phyloP scores from a whole-genome alignment of 2,888 invertebrate genomes.

The Amphipoea oculea region DNA sequence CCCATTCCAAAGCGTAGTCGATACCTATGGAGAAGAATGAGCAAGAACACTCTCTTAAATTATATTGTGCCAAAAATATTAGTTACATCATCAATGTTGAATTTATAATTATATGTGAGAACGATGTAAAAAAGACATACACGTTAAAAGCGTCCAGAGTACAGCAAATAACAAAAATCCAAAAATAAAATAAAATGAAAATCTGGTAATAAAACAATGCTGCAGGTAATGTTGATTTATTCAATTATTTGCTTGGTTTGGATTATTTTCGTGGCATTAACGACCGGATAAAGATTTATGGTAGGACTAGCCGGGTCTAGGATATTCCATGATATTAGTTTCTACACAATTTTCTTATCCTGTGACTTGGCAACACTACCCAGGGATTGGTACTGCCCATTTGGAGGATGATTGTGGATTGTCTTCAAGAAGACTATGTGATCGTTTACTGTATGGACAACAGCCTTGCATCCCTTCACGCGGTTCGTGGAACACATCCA shows the following conservation, averaged over 20 bases:
- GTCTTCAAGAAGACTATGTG: slow-evolving; percentile 35
- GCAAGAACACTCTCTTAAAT: no score
- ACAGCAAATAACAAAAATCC: no score
- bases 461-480: slow-evolving; percentile 47
- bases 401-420: slow-evolving; percentile 43
- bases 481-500: slow-evolving; percentile 48
- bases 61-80: no score
- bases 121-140: no score
- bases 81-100: no score
- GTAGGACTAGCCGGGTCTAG: not conserved
- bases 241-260: not conserved
- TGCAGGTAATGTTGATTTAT: not conserved
- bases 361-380: not conserved
- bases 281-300: not conserved
- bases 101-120: no score
- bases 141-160: no score
- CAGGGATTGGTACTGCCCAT: not conserved
- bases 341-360: not conserved
- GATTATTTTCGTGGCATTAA: no score
- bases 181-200: not conserved
- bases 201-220: not conserved
- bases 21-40: no score
- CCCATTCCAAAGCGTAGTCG: no score
- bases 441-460: slow-evolving; percentile 47
- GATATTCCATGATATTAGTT: not conserved